Percentiles rank a stretch among this genome's conserved stretches.
Conservation (phyloP, 2,888 invertebrate species). For the Seira sanloemensis region DNA sequence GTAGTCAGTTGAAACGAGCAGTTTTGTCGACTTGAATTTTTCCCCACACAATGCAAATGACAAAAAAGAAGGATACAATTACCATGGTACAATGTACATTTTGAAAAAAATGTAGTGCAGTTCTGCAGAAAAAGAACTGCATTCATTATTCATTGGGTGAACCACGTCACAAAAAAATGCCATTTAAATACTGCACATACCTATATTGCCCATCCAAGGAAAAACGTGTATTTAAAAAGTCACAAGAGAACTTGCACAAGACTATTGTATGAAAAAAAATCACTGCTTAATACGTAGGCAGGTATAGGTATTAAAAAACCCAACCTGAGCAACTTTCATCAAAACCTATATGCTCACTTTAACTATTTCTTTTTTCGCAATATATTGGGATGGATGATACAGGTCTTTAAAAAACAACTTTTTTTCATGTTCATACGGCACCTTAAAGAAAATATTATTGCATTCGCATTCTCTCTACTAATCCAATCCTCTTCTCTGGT, state of each 20-base stretch:
- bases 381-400: not conserved
- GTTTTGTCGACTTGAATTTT: not conserved
- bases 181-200: not conserved
- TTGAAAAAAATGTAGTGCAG: not conserved
- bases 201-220: not conserved
- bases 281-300: not conserved
- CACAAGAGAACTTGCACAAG: not conserved
- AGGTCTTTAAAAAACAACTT: not conserved
- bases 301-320: not conserved
- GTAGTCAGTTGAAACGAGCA: not conserved
- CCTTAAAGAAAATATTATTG: not conserved
- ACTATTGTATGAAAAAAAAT: not conserved
- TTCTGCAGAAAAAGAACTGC: not conserved
- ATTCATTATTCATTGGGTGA: not conserved
- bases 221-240: not conserved
- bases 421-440: not conserved
- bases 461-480: not conserved
- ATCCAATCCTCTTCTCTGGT: not conserved
- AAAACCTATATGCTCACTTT: not conserved
- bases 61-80: not conserved
- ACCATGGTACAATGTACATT: not conserved
- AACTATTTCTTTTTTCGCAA: not conserved
- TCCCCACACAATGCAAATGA: not conserved
- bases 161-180: constrained; percentile 6
- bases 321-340: not conserved